Percentiles rank a stretch among this genome's conserved stretches.
Evolutionary conservation across 2,888 invertebrate species (phyloP).

Genomic region (Sthenelais limicola): DNA sequence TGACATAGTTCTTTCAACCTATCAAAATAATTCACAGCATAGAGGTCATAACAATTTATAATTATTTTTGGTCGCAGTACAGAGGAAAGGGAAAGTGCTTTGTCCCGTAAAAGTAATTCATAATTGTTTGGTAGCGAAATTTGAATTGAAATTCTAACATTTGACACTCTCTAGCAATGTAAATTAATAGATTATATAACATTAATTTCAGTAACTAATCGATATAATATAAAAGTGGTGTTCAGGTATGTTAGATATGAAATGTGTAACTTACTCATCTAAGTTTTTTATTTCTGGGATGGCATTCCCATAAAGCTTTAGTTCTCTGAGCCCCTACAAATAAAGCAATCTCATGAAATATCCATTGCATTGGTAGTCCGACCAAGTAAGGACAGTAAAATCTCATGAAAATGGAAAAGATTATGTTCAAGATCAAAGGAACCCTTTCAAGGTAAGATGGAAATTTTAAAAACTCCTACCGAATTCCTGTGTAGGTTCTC

Average conservation of each 20-base stretch:
- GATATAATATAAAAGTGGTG: background rate
- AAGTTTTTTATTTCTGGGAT: conserved; percentile 35
- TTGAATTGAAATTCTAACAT: background rate
- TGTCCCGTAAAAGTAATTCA: too few species aligned
- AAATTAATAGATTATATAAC: background rate
- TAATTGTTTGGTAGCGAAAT: too few species aligned
- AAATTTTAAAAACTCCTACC: conserved; percentile 6
- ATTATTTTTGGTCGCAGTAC: too few species aligned
- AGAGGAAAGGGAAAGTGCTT: too few species aligned
- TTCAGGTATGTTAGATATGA: background rate
- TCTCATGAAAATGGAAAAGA: too few species aligned
- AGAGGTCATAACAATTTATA: background rate
- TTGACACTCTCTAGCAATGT: background rate
- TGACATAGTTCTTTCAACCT: conserved; percentile 64
- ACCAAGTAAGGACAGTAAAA: too few species aligned
- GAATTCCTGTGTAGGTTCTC: conserved; percentile 9
- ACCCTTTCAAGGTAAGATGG: background rate
- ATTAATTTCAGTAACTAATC: background rate
- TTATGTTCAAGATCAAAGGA: too few species aligned
- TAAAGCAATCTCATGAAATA: too few species aligned
- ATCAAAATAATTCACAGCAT: conserved; percentile 18
- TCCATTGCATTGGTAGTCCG: too few species aligned
- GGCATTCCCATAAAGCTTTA: conserved; percentile 29
- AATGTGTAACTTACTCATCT: conserved; percentile 14
- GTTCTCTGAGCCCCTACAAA: conserved; percentile 32